Base-by-base conservation (phyloP, 2,888 invertebrate genomes). In the Arrhopalites spinosus region DNA sequence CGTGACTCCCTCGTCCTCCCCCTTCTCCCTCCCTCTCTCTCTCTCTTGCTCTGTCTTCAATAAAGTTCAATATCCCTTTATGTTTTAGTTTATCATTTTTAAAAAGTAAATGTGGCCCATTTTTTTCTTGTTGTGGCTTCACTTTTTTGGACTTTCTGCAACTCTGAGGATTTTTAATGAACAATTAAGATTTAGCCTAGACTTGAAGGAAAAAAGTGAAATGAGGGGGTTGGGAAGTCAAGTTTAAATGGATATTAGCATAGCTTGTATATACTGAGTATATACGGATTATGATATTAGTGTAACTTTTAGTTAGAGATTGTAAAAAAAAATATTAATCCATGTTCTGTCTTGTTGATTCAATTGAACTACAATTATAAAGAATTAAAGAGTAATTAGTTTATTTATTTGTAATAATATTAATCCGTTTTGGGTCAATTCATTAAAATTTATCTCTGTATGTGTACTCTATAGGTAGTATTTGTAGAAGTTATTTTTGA, bases 261-360 rank as follows among this genome's bases (percentile, higher is more conserved):
- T 45, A 45, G 7, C 45, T 45, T 45, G 45, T 7, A 45, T n/a
- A n/a, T 56, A 20, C 23, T 56, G 53, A 2, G 23, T 20, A n/a
- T 56, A 8, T 23, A 56, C 53, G 47, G 47, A n/a, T 8, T n/a
- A n/a, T n/a, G n/a, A n/a, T n/a, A n/a, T n/a, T n/a, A n/a, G n/a
- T n/a, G n/a, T n/a, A n/a, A n/a, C n/a, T n/a, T n/a, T n/a, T n/a
- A n/a, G n/a, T n/a, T 17, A 47, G 13, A 47, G 13, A 47, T n/a
- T 47, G 47, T 47, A 47, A 47, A 47, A 47, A 47, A 45, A 56
- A n/a, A 56, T n/a, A n/a, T 56, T 56, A 56, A 56, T 56, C 23
- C 20, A 23, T n/a, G 3, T 17, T 53, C n/a, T 7, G 45, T n/a
- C n/a, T n/a, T n/a, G n/a, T n/a, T n/a, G n/a, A n/a, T n/a, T n/a